Conservation (phyloP, 1,140 invertebrate genomes). For the Magallana angulata region DNA sequence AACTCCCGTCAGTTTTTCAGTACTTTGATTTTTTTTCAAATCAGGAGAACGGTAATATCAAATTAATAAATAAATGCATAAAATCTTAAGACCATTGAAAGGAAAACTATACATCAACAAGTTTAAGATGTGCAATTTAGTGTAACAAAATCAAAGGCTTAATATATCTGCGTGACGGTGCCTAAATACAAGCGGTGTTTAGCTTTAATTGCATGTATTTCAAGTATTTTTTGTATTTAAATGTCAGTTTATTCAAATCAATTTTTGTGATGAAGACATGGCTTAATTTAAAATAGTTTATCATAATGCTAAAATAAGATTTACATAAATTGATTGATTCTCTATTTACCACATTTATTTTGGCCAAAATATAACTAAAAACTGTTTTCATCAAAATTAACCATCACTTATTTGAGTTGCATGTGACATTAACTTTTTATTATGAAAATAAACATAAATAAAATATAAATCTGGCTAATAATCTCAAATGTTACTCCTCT, state of each 20-base stretch:
- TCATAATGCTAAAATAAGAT: not conserved
- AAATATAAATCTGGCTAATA: not conserved
- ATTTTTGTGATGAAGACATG: not conserved
- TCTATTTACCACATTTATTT: not conserved
- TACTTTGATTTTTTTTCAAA: not conserved
- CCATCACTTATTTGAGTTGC: not conserved
- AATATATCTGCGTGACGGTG: not conserved
- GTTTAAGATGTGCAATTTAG: not conserved
- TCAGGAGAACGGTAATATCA: not conserved
- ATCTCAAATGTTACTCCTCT: not conserved
- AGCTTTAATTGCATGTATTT: not conserved
- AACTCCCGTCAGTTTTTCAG: too few species aligned
- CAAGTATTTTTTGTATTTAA: not conserved
- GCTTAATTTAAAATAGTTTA: not conserved
- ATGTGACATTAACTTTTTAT: not conserved
- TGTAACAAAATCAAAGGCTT: not conserved
- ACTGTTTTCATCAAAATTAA: not conserved
- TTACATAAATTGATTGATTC: not conserved
- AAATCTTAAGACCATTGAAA: too few species aligned
- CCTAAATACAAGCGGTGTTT: not conserved
- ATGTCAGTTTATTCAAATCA: not conserved
- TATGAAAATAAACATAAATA: not conserved
- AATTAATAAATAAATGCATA: too few species aligned
- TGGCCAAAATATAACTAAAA: not conserved
- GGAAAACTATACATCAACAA: not conserved